phyloP scores from a whole-genome alignment of 1,140 invertebrate genomes.

The Ips typographus region DNA sequence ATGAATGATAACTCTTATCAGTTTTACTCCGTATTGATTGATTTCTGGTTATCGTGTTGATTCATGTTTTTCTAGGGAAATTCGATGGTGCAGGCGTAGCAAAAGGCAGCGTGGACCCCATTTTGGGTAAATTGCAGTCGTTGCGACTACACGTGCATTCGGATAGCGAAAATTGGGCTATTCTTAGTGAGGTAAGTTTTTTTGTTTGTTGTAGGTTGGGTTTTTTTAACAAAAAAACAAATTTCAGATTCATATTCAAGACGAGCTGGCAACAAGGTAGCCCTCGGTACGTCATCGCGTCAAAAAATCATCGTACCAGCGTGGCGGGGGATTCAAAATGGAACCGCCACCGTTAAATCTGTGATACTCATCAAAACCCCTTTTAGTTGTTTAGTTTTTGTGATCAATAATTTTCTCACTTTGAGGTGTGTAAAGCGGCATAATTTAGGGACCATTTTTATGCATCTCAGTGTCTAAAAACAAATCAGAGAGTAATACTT shows the following conservation, averaged over 20 bases:
- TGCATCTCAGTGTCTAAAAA: too few species aligned
- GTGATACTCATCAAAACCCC: slow-evolving; percentile 30
- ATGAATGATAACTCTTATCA: too few species aligned
- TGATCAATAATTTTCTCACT: background rate
- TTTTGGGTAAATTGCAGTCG: slow-evolving; percentile 67
- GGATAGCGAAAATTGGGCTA: slow-evolving; percentile 86
- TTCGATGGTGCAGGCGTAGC: slow-evolving; percentile 81
- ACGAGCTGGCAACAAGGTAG: slow-evolving; percentile 47
- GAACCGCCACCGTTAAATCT: slow-evolving; percentile 42
- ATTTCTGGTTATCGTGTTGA: too few species aligned
- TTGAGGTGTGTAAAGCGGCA: too few species aligned
- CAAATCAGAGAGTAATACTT: too few species aligned
- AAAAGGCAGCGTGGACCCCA: slow-evolving; percentile 66
- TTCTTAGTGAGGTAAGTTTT: slow-evolving; percentile 78
- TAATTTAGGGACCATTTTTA: too few species aligned
- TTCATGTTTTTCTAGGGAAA: slow-evolving; percentile 55
- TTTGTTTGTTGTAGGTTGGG: background rate
- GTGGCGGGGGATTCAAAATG: slow-evolving; percentile 11
- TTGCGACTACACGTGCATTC: slow-evolving; percentile 75
- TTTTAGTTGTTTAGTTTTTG: slow-evolving; percentile 14
- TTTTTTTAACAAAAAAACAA: slow-evolving; percentile 7
- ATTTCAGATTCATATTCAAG: slow-evolving; percentile 48
- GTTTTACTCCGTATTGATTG: too few species aligned
- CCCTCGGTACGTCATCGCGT: slow-evolving; percentile 34
- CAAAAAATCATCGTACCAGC: slow-evolving; percentile 32